phyloP scores from a whole-genome alignment of 2,797 vertebrate species.

The Delichon dasypus region DNA sequence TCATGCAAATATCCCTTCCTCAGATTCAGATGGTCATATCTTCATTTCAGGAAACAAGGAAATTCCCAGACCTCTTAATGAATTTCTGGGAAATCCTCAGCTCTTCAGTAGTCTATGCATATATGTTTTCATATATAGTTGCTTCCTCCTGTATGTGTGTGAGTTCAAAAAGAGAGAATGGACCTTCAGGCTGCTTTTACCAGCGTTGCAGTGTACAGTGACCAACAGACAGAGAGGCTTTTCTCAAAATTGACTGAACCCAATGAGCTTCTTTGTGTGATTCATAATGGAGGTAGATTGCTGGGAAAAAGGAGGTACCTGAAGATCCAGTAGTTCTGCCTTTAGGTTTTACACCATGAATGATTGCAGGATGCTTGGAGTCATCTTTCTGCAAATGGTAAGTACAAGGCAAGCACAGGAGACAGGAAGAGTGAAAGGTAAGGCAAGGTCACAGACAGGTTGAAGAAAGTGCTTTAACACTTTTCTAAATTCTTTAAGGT shows the following conservation, averaged over 20 bases:
- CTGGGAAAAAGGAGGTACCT: not conserved
- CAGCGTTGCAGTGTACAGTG: not conserved
- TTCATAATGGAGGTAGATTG: not conserved
- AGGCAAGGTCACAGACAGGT: not conserved
- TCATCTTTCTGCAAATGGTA: not conserved
- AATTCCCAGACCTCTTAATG: not conserved
- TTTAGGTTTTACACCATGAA: not conserved
- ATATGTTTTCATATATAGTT: not conserved
- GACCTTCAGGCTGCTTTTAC: not conserved
- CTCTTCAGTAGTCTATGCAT: not conserved
- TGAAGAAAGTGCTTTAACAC: not conserved
- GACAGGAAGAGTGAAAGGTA: not conserved
- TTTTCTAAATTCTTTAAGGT: slow-evolving; percentile 66
- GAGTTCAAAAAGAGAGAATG: not conserved
- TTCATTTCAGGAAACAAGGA: accelerated
- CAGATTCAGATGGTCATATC: not conserved
- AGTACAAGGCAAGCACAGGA: not conserved
- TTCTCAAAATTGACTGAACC: not conserved
- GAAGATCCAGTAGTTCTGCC: not conserved
- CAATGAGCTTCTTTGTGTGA: not conserved
- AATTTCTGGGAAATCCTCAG: not conserved
- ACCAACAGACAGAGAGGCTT: not conserved
- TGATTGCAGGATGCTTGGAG: not conserved
- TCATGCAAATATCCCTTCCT: not conserved
- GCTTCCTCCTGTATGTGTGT: not conserved